Evolutionary conservation across 2,797 vertebrate species (phyloP).

Genomic region (Ciconia nigra): DNA sequence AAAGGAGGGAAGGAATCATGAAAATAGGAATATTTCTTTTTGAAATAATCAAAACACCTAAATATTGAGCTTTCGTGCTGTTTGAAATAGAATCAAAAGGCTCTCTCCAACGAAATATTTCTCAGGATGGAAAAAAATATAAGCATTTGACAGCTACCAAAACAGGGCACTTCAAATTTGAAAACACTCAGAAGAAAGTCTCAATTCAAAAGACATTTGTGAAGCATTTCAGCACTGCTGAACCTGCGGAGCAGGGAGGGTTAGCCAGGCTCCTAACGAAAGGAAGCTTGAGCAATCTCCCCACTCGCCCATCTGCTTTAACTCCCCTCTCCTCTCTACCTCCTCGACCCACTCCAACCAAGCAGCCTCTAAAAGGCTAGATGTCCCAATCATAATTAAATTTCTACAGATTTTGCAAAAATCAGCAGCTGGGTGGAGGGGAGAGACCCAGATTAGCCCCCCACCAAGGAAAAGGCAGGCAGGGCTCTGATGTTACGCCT

Average conservation of each 20-base stretch:
- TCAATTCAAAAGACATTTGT: background rate
- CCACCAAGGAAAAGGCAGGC: background rate
- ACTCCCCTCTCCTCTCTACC: background rate
- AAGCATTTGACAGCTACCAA: background rate
- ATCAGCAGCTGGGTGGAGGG: background rate
- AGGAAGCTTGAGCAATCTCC: background rate
- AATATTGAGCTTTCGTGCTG: background rate
- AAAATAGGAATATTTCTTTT: background rate
- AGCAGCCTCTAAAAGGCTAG: background rate
- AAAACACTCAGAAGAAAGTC: background rate
- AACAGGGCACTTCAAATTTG: background rate
- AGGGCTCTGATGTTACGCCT: background rate
- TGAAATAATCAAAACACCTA: background rate
- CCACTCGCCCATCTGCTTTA: background rate
- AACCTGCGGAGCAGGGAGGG: background rate
- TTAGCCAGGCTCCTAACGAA: background rate
- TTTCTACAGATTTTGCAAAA: background rate
- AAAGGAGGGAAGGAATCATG: fast-evolving
- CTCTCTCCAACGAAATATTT: background rate
- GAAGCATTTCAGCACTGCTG: background rate
- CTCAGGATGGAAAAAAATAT: background rate
- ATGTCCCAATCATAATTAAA: background rate
- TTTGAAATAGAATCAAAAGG: background rate
- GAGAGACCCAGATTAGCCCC: background rate
- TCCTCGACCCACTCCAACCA: background rate